A percentile compares a stretch with the other conserved stretches of the same genome.
Evolutionary conservation across 2,888 invertebrate genomes (phyloP).

Genomic region (Lasioglossum figueresi): DNA sequence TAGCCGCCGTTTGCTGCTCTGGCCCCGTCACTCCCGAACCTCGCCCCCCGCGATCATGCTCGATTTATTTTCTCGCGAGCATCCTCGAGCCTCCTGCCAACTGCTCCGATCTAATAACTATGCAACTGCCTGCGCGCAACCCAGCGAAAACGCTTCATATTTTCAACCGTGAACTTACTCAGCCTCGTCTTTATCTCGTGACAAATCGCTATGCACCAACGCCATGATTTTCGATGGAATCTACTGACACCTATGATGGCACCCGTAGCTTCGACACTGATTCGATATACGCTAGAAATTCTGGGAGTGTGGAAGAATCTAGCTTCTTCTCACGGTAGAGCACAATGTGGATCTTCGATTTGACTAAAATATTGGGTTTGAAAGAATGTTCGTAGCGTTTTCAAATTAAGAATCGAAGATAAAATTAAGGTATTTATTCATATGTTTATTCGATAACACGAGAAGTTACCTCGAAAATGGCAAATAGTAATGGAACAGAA

Average conservation of each 20-base stretch:
- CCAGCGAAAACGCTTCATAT: neutral
- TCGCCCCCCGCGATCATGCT: conserved; percentile 6
- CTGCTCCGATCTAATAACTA: conserved; percentile 1
- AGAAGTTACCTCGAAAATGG: too few species aligned
- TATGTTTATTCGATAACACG: too few species aligned
- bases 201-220: neutral
- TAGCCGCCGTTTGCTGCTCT: conserved; percentile 38
- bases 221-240: neutral
- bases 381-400: too few species aligned
- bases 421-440: too few species aligned
- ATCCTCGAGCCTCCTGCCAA: conserved; percentile 6
- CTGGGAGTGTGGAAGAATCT: too few species aligned
- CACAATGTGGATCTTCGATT: too few species aligned
- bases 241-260: neutral
- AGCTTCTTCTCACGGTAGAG: too few species aligned
- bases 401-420: too few species aligned
- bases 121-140: neutral
- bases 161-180: neutral
- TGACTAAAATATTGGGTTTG: too few species aligned
- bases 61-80: conserved; percentile 20
- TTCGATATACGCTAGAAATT: too few species aligned
- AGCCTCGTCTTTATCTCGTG: neutral
- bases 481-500: too few species aligned
- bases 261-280: too few species aligned
- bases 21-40: conserved; percentile 18